These are phyloP conservation scores for Phaenicophaeus curvirostris DNA, from an alignment of 2,797 vertebrate species.

Conservation along the genomic window DNA sequence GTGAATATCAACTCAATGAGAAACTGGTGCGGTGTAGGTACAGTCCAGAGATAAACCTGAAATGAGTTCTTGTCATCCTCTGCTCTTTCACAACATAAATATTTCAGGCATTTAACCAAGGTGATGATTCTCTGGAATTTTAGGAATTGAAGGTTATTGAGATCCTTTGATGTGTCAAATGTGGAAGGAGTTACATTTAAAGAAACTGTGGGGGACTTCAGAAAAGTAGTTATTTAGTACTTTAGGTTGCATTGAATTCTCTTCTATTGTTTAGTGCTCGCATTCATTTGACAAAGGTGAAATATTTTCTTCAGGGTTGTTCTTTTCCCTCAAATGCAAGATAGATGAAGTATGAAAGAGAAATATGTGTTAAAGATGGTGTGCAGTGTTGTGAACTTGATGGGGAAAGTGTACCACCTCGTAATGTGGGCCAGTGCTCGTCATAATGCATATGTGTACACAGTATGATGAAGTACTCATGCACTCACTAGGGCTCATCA, in stretches of 20 bases:
- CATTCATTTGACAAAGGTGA: slow-evolving; percentile 26
- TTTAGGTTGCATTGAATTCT: slow-evolving; percentile 21
- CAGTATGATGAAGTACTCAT: neutral
- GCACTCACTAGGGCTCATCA: neutral
- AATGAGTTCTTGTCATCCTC: neutral
- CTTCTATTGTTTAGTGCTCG: slow-evolving; percentile 32
- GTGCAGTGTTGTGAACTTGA: neutral
- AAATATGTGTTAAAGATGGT: neutral
- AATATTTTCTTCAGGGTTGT: slow-evolving; percentile 52
- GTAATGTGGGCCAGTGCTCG: neutral
- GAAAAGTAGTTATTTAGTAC: slow-evolving; percentile 38
- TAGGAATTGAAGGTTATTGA: slow-evolving; percentile 28
- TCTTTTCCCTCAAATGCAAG: slow-evolving; percentile 2
- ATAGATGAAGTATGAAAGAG: slow-evolving; percentile 12
- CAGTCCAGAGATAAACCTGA: neutral
- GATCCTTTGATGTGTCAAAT: neutral
- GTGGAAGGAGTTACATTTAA: slow-evolving; percentile 37
- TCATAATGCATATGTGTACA: neutral
- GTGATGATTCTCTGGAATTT: neutral
- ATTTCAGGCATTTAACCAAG: neutral
- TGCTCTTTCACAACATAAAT: neutral
- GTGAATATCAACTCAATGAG: neutral
- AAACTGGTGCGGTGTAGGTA: neutral
- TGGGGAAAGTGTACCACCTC: neutral
- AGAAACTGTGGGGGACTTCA: neutral